A percentile compares a stretch with the other conserved stretches of the same genome.
These are phyloP conservation scores for Ivindomyrus marchei DNA, from an alignment of 2,113 vertebrate genomes.

Conservation along the genomic window DNA sequence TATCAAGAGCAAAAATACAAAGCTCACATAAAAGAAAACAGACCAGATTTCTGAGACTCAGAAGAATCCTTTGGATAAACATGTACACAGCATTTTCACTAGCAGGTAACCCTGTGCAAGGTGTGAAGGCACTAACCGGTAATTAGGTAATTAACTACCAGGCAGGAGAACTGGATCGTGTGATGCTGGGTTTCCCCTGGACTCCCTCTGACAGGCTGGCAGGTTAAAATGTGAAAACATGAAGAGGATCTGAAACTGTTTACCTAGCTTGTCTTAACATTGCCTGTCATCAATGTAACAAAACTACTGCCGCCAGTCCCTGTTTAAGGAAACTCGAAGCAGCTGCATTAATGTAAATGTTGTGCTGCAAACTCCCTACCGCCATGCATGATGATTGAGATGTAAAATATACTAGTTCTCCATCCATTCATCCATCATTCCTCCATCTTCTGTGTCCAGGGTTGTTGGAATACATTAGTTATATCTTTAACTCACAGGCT, in stretches of 20 bases:
- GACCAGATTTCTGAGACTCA: background rate
- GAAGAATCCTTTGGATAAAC: background rate
- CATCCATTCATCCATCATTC: background rate
- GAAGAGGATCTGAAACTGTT: background rate
- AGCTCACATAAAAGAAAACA: background rate
- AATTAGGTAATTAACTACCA: background rate
- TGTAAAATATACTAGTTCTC: background rate
- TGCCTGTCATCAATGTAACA: background rate
- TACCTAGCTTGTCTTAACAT: background rate
- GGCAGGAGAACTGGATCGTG: background rate
- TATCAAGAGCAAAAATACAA: background rate
- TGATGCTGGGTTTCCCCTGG: background rate
- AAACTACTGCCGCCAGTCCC: background rate
- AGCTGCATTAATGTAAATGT: background rate
- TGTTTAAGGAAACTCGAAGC: background rate
- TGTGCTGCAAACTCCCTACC: background rate
- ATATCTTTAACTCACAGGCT: background rate
- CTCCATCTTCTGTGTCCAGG: background rate
- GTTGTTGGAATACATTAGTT: background rate
- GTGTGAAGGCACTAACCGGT: background rate
- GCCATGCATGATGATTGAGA: background rate
- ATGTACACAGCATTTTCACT: background rate
- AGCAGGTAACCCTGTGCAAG: background rate
- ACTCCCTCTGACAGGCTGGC: background rate
- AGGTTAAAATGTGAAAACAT: background rate